Conservation (phyloP, 92 coral and sea anemone species). For the Siderastrea siderea region DNA sequence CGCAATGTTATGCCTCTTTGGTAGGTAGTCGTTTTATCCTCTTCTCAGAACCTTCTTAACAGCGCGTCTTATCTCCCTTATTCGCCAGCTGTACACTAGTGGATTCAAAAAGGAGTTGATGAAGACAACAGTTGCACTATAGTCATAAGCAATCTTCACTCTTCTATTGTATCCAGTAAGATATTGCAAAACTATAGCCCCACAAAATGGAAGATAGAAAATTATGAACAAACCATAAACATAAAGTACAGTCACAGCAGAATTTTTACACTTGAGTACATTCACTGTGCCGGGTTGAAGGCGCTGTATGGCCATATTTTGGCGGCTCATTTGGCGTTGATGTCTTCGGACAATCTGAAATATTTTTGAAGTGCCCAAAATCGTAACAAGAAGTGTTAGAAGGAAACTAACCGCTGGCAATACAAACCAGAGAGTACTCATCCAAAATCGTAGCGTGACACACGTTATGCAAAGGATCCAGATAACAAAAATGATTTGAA, state of each 20-base stretch:
- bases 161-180: conserved; percentile 7
- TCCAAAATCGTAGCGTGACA: not conserved
- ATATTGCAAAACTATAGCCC: too few species aligned
- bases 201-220: conserved; percentile 41
- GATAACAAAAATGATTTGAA: not conserved
- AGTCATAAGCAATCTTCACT: conserved; percentile 57
- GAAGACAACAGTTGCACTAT: conserved; percentile 35
- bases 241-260: conserved; percentile 49
- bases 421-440: not conserved
- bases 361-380: conserved; percentile 7
- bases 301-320: not conserved
- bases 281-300: not conserved
- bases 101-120: conserved; percentile 36
- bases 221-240: conserved; percentile 29
- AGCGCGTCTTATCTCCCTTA: not conserved
- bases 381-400: conserved; percentile 10
- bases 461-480: not conserved
- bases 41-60: too few species aligned
- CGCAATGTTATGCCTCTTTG: too few species aligned
- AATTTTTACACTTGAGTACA: conserved; percentile 7
- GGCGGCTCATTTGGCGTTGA: conserved; percentile 18
- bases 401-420: not conserved
- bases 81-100: conserved; percentile 29
- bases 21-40: too few species aligned
- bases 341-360: conserved; percentile 43